phyloP scores from a whole-genome alignment of 2,113 vertebrate genomes.

The Carassius auratus region DNA sequence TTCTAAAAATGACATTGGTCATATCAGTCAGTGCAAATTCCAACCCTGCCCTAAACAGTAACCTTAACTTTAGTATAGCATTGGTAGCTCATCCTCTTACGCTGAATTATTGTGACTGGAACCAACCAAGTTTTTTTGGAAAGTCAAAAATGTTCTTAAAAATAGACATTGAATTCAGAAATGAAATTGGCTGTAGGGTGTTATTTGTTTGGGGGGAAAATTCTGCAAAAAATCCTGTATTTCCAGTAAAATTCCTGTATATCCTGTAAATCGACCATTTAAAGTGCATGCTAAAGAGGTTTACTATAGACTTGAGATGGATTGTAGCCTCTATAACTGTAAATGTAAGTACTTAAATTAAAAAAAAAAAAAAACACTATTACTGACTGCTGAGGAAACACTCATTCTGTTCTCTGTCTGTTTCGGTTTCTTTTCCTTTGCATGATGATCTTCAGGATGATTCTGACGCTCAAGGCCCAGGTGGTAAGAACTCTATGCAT shows the following conservation, averaged over 20 bases:
- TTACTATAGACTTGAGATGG: background rate
- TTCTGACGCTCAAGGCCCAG: conserved; percentile 75
- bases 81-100: background rate
- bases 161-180: background rate
- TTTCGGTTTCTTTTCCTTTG: conserved; percentile 9
- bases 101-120: background rate
- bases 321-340: background rate
- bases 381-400: background rate
- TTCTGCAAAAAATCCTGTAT: background rate
- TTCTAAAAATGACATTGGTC: background rate
- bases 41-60: background rate
- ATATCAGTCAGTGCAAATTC: background rate
- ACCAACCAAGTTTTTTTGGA: too few relatives aligned
- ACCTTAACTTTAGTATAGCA: background rate
- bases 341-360: background rate
- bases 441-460: conserved; percentile 76
- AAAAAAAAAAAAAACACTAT: background rate
- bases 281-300: background rate
- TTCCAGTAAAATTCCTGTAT: too few relatives aligned
- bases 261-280: background rate
- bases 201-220: background rate
- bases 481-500: conserved; percentile 69
- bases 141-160: background rate
- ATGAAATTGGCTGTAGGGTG: background rate
- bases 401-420: background rate